These are phyloP conservation scores for Drosophila quadrilineata DNA, from an alignment of 1,140 invertebrate genomes.

Conservation along the genomic window DNA sequence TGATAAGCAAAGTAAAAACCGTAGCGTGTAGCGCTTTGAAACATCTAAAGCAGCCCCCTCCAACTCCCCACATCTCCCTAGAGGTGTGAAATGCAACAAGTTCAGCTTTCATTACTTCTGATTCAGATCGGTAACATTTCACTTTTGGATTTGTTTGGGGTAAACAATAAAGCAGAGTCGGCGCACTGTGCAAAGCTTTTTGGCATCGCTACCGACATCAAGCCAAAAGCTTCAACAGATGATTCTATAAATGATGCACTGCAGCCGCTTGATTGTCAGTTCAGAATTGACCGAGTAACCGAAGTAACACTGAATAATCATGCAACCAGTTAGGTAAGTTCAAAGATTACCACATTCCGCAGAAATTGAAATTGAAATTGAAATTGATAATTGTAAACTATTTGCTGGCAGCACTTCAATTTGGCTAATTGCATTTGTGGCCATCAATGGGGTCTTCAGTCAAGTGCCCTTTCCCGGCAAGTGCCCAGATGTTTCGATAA, in stretches of 20 bases:
- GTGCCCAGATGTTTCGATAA: conserved; percentile 85
- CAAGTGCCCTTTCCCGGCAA: conserved; percentile 86
- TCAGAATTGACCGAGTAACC: conserved; percentile 22
- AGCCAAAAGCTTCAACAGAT: conserved; percentile 33
- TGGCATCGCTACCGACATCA: not conserved
- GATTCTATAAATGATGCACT: conserved; percentile 56
- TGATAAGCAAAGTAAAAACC: conserved; percentile 20
- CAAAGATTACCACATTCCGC: not conserved
- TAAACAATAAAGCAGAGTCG: conserved; percentile 38
- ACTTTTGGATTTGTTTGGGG: conserved; percentile 48
- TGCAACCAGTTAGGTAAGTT: conserved; percentile 25
- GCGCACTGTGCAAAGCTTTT: conserved; percentile 52
- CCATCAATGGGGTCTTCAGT: conserved; percentile 50
- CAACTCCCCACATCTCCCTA: not conserved
- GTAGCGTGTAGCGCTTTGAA: conserved; percentile 26
- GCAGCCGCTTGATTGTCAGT: conserved; percentile 47
- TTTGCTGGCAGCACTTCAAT: conserved; percentile 22
- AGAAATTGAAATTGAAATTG: not conserved
- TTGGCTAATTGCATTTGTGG: conserved; percentile 35
- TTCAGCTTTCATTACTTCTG: conserved; percentile 4
- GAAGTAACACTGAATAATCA: conserved; percentile 1
- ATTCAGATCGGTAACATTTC: conserved; percentile 51
- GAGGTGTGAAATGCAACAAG: too few species aligned
- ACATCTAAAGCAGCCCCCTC: not conserved
- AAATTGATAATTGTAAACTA: not conserved